Base-by-base conservation (phyloP, 2,113 vertebrate genomes). In the Lontra canadensis region DNA sequence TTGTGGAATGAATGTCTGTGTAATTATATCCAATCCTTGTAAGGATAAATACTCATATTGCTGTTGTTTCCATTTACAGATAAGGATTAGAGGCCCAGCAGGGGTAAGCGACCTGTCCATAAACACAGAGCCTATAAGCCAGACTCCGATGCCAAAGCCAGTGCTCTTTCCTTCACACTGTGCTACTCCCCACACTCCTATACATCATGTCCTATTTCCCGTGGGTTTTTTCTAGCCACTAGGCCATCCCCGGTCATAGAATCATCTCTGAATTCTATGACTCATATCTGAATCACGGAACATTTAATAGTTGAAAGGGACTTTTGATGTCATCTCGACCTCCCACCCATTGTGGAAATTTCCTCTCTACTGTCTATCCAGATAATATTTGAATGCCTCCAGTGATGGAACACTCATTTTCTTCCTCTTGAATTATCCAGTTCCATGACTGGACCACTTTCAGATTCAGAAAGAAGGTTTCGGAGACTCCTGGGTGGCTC, bases 331-430 rank as follows among this genome's bases (percentile, higher is more conserved):
- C 98, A 98, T 94, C 52, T 65, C 36, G 90, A 97, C 91, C 94
- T 96, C 97, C 96, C 81, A 94, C 97, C 95, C 93, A 94, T 26
- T 97, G 96, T 94, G 98, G 98, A 98, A 97, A 98, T 97, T 98
- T 98, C 98, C 98, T 93, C 88, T 91, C 76, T 80, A 49, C 1
- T 74, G 81, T 95, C 76, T 95, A 20, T 57, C 74, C 63, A 84
- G 69, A 57, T 36, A 81, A 83, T 65, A 42, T 80, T 49, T 97
- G 95, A 85, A 97, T 93, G 94, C 94, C 76, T 86, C 78, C 29
- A 61, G 93, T 83, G 81, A 96, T 2, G 57, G 49, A 69, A 80
- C n/a, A 88, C 90, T 88, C 80, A 59, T 84, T 88, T 55, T 92
- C 20, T 65, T 57, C 25, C 39, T 84, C 65, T 86, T 91, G 90